Conservation (phyloP, 1,140 invertebrate genomes). For the Pogonus chalceus region DNA sequence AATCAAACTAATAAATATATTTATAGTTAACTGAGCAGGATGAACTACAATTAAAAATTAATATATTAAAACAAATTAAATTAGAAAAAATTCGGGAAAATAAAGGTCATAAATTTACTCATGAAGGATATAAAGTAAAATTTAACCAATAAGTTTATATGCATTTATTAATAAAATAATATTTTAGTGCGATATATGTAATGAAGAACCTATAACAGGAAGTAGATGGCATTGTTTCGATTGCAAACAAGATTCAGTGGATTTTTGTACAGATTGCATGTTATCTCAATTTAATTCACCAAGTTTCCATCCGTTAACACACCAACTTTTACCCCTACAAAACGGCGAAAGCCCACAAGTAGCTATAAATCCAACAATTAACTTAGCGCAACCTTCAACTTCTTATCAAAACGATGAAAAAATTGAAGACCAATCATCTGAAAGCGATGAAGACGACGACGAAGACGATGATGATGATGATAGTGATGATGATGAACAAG, state of each 20-base stretch:
- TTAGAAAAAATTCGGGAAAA: constrained; percentile 30
- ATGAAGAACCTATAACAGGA: constrained; percentile 53
- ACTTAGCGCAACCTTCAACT: neutral
- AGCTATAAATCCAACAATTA: neutral
- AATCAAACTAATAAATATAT: constrained; percentile 29
- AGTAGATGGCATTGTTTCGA: constrained; percentile 59
- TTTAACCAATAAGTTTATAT: neutral
- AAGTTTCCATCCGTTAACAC: constrained; percentile 28
- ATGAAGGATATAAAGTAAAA: constrained; percentile 28
- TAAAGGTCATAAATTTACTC: constrained; percentile 25
- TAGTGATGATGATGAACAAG: neutral
- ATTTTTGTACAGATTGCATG: constrained; percentile 36
- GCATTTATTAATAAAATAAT: neutral
- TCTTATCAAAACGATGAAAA: neutral
- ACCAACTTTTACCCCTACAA: constrained; percentile 21
- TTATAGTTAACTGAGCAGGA: constrained; percentile 26
- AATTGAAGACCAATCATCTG: neutral
- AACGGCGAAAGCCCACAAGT: neutral
- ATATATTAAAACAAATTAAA: constrained; percentile 40
- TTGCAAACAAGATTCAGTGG: constrained; percentile 30
- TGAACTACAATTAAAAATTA: constrained; percentile 27
- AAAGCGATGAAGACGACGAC: neutral
- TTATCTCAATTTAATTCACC: constrained; percentile 31
- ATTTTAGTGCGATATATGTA: constrained; percentile 55
- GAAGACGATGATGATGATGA: neutral